Base-by-base conservation (phyloP, 1,140 invertebrate species). In the Bathynomus jamesi region DNA sequence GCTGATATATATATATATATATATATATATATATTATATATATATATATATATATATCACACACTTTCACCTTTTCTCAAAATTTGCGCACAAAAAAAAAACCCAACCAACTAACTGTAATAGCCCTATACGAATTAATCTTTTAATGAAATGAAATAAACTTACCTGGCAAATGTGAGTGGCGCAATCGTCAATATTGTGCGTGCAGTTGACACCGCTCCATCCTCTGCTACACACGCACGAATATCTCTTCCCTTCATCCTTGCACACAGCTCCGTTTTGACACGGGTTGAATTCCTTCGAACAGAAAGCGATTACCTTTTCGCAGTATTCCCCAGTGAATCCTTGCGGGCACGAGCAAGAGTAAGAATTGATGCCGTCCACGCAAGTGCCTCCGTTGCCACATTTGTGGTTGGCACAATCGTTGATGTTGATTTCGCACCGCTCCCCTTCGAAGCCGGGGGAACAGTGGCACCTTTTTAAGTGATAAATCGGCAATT, bases 341-440 rank as follows among this genome's bases (percentile, higher is more conserved):
- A 88, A 95, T 71, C 92, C 93, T 17, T 89, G 86, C 71, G 86
- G 84, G 80, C 93, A 96, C 78, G 88, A 87, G 82, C 93, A 96
- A 79, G 87, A 85, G 82, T 96, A 96, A 29, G 89, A 89, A 80
- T 92, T 87, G 63, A 95, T 87, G 70, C 89, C 86, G 84, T 95
- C 93, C 25, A 92, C 83, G 79, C 93, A 96, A 31, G 91, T 94
- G 3, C 91, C 91, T 84, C 94, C 95, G 84, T 96, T 94, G 81
- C 90, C 87, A 81, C 93, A 96, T 78, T 89, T 90, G 82, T 92
- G 87, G 67, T 85, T 83, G 7, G 86, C 81, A 80, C 94, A 96
- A 81, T 96, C 94, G 82, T 98, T 90, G 69, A 96, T 89, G 83
- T 97, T 93, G 32, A 86, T 89, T 82, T 98, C 92, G 81, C 96